Base-by-base conservation (phyloP, 2,888 invertebrate genomes). In the Sinelater perroti region DNA sequence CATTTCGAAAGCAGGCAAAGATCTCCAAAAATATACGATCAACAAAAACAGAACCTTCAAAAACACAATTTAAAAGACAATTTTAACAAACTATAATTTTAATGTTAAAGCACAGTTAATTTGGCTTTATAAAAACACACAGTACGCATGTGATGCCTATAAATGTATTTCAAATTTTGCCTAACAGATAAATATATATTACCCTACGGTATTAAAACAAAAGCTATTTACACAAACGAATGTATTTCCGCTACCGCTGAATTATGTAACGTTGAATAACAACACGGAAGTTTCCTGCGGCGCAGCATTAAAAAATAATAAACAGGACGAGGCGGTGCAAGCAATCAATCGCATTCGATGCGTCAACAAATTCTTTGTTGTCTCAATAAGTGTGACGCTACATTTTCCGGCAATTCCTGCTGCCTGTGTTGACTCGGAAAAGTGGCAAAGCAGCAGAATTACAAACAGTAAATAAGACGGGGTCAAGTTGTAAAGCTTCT, bases 331-430 rank as follows among this genome's bases (percentile, higher is more conserved):
- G n/a, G n/a, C n/a, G n/a, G n/a, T n/a, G 10, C 5, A 30, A 30
- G 13, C 1, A 10, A 30, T 6, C 10, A 30, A 30, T 6, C 16
- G 33, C 6, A 1, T 33, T 14, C 33, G 33, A 10, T 30, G 30
- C 30, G 30, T 30, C 30, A 30, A 30, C 30, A 30, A 30, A 30
- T 30, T 30, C 30, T 6, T 33, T n/a, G 8, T 14, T 16, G 17
- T 14, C 16, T 13, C 33, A 33, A 17, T 16, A 8, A 33, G 17
- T 8, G 33, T 33, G n/a, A n/a, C 16, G 8, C 33, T 11, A 31
- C 14, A 33, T 6, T 1, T 33, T 33, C 8, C 11, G 8, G 8
- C 11, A 33, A 33, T 17, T n/a, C n/a, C n/a, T 14, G 33, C 8
- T 14, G 1, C 10, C 11, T 33, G 8, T 8, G 14, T 14, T 14